A percentile compares a stretch with the other conserved stretches of the same genome.
Evolutionary conservation across 2,888 invertebrate genomes (phyloP).

Genomic region (Abscondita cerata): DNA sequence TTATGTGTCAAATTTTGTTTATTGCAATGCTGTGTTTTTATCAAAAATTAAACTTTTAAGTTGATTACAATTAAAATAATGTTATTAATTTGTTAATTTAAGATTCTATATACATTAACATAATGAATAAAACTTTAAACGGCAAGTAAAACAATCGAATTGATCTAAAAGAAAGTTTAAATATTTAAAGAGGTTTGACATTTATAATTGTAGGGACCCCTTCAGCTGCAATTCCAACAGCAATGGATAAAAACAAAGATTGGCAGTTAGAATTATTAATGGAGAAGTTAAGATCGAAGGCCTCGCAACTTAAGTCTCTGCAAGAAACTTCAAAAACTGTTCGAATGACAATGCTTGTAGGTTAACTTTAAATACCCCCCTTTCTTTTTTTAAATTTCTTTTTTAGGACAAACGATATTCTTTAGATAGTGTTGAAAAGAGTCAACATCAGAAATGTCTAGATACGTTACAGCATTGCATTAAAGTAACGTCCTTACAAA

Average conservation of each 20-base stretch:
- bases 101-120: background rate
- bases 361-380: slow-evolving; percentile 46
- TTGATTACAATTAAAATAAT: slow-evolving; percentile 13
- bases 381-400: slow-evolving; percentile 30
- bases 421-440: slow-evolving; percentile 83
- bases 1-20: slow-evolving; percentile 27
- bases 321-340: slow-evolving; percentile 88
- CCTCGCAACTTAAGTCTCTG: slow-evolving; percentile 81
- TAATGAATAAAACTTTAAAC: slow-evolving; percentile 11
- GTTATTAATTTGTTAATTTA: slow-evolving; percentile 10
- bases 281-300: slow-evolving; percentile 89
- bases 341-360: slow-evolving; percentile 83
- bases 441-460: slow-evolving; percentile 86
- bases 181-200: slow-evolving; percentile 14
- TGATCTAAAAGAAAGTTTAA: slow-evolving; percentile 8
- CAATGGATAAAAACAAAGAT: slow-evolving; percentile 69
- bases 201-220: slow-evolving; percentile 15
- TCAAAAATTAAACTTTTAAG: slow-evolving; percentile 14
- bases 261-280: slow-evolving; percentile 88
- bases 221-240: slow-evolving; percentile 15
- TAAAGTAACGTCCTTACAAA: slow-evolving; percentile 89
- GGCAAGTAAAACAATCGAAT: slow-evolving; percentile 12
- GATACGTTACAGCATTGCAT: slow-evolving; percentile 94
- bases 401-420: slow-evolving; percentile 89
- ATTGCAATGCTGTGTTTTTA: slow-evolving; percentile 19